These are phyloP conservation scores for Dryoscopus gambensis DNA, from an alignment of 2,113 vertebrate genomes.

Conservation along the genomic window DNA sequence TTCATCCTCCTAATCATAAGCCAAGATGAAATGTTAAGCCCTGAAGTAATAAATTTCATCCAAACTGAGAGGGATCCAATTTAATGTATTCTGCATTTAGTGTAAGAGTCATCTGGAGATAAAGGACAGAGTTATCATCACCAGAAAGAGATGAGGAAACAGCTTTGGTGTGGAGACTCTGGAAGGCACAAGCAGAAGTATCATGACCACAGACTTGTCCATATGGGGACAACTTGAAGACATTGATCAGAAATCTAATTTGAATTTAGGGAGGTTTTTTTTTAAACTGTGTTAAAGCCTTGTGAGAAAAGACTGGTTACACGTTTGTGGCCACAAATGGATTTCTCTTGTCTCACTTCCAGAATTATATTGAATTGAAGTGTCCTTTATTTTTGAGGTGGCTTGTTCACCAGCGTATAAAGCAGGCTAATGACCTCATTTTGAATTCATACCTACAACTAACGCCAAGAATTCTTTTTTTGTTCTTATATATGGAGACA, in stretches of 20 bases:
- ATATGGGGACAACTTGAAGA: neutral
- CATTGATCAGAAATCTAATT: neutral
- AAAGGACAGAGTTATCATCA: neutral
- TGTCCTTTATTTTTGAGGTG: neutral
- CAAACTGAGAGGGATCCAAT: slow-evolving; percentile 21
- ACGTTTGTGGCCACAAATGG: neutral
- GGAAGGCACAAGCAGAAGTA: neutral
- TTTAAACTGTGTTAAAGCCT: neutral
- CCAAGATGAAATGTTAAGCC: slow-evolving; percentile 56
- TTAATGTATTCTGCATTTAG: neutral
- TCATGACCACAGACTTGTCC: neutral
- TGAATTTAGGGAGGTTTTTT: neutral
- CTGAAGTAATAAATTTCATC: slow-evolving; percentile 37
- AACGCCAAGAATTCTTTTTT: neutral
- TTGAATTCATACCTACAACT: neutral
- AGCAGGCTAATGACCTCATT: neutral
- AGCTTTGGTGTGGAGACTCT: neutral
- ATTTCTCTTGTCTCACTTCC: neutral
- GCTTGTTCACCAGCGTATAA: neutral
- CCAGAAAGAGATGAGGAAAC: neutral
- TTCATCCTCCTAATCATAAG: slow-evolving; percentile 15
- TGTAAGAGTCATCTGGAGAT: neutral
- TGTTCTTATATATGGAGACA: neutral
- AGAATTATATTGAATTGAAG: neutral
- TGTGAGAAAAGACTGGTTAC: neutral